Percentiles rank a stretch among this genome's conserved stretches.
phyloP scores from a whole-genome alignment of 1,140 invertebrate genomes.

The Drosophila pseudoobscura region DNA sequence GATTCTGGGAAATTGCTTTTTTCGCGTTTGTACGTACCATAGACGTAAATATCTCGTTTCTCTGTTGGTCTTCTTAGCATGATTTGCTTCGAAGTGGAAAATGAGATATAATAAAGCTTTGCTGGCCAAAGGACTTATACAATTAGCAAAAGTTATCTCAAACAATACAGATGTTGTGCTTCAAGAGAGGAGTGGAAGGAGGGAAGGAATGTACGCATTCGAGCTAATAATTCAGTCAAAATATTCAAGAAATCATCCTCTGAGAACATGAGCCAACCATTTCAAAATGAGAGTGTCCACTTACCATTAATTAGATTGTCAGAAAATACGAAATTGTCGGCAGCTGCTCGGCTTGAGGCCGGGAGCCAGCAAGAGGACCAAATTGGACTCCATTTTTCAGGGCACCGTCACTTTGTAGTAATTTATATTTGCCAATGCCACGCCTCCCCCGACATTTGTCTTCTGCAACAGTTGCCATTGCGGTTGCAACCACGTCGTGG shows the following conservation, averaged over 20 bases:
- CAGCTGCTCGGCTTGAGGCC: constrained; percentile 8
- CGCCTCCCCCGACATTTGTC: constrained; percentile 23
- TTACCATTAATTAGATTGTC: constrained; percentile 27
- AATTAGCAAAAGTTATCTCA: background rate
- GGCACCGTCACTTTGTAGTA: constrained; percentile 21
- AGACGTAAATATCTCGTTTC: no score
- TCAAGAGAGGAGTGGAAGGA: no score
- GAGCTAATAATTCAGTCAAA: no score
- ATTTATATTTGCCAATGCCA: constrained; percentile 46
- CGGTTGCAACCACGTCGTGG: constrained; percentile 21
- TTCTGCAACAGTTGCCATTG: constrained; percentile 56
- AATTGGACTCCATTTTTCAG: constrained; percentile 48
- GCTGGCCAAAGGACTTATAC: constrained; percentile 3
- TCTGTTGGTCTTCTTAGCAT: no score
- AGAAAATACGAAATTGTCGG: constrained; percentile 6
- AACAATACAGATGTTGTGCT: no score
- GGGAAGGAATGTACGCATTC: background rate
- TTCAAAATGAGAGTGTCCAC: constrained; percentile 20
- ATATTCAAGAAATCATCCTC: no score
- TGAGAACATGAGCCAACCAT: background rate
- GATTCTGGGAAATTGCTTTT: constrained; percentile 44
- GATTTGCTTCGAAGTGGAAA: background rate
- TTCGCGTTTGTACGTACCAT: background rate
- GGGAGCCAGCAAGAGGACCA: background rate
- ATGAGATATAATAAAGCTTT: constrained; percentile 10